Base-by-base conservation (phyloP, 2,888 invertebrate species). In the Thyatira batis region DNA sequence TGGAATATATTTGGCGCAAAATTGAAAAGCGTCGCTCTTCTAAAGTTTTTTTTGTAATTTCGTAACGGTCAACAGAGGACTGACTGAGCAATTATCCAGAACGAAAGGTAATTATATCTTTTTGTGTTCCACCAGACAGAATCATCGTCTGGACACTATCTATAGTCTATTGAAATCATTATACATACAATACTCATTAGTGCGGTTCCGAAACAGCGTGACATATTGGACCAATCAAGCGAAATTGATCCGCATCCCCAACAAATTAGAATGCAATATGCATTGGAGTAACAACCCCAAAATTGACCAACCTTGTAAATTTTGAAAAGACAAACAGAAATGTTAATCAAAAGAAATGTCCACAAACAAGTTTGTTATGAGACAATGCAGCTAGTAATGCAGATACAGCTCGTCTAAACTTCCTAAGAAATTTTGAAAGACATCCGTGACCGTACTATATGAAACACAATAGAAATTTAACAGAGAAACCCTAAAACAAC, bases 141-240 rank as follows among this genome's bases (percentile, higher is more conserved):
- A 17, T 39, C 39, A 17, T 17, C 3, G 61, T 61, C 49, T 63
- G 57, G 51, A 62, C 61, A 61, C 45, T 59, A 54, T 65, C 68
- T 71, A 67, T 71, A 49, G 57, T 39, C 49, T 51, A 53, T 58
- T 55, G 53, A 62, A 59, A 61, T 71, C 57, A 62, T 70, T 69
- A 74, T 68, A 77, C 71, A 74, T 68, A 77, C 71, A 75, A 80
- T 58, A 53, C 71, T 77, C 69, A 73, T 81, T 82, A 75, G 63
- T 80, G 85, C 57, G 89, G 89, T 85, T 65, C 79, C 76, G 73
- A 82, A 81, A 75, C 87, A 82, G 85, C 85, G 71, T 63, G 89
- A 78, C 59, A 63, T 55, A 50, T 43, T 43, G 53, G 27, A 44
- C 52, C 6, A 45, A 27, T 20, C 45, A 20, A 43, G 23, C 17